Evolutionary conservation across 1,140 invertebrate species (phyloP).

Genomic region (Mercenaria mercenaria): DNA sequence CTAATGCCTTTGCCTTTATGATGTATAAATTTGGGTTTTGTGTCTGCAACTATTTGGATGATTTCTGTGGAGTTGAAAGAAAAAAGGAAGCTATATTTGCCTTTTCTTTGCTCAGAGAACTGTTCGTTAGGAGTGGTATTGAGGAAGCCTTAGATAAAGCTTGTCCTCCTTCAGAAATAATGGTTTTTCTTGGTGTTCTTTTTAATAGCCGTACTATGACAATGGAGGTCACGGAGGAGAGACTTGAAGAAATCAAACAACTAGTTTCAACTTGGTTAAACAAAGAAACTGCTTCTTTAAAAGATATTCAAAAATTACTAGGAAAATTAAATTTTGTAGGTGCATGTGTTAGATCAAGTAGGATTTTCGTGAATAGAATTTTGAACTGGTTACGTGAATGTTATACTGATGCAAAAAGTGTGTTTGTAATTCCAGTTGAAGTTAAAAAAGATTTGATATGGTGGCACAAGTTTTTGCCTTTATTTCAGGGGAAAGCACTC

Average conservation of each 20-base stretch:
- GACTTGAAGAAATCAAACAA: not conserved
- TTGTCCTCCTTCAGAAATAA: too few relatives aligned
- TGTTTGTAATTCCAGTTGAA: not conserved
- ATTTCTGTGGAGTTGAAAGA: not conserved
- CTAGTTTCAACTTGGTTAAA: not conserved
- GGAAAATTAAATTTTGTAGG: constrained; percentile 20
- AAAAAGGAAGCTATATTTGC: not conserved
- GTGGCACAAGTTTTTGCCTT: too few relatives aligned
- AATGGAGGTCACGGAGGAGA: not conserved
- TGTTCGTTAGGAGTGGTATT: too few relatives aligned
- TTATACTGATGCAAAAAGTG: not conserved
- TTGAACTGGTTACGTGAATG: not conserved
- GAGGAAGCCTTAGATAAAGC: not conserved
- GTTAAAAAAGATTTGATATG: too few relatives aligned
- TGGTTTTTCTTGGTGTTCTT: too few relatives aligned
- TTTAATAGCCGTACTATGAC: too few relatives aligned
- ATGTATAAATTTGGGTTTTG: not conserved
- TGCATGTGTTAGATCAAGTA: not conserved
- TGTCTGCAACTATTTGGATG: constrained; percentile 36
- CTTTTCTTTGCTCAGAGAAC: too few relatives aligned
- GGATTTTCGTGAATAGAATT: not conserved
- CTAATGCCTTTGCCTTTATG: not conserved
- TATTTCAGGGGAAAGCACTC: not conserved
- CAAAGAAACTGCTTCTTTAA: not conserved
- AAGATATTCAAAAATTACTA: not conserved